Conservation (phyloP, 53 echinoderm and acorn worm species). For the Echinometra lucunter region DNA sequence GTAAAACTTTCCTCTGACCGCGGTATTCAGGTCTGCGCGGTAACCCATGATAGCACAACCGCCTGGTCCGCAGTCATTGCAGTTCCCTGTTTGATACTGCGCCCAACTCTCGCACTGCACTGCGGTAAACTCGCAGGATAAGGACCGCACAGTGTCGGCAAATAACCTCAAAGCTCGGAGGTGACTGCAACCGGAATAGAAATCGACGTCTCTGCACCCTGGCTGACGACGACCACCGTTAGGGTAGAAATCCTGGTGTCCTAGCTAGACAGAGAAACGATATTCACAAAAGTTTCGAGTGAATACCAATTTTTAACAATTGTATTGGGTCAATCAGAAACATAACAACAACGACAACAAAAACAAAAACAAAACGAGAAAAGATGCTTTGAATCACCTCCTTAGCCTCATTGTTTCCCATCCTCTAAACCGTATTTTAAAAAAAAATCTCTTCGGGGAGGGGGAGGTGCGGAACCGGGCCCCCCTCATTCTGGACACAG, state of each 20-base stretch:
- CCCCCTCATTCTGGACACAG: too few species aligned
- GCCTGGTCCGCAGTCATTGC: conserved; percentile 44
- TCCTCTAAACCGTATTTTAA: too few species aligned
- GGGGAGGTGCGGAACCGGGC: too few species aligned
- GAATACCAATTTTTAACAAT: too few species aligned
- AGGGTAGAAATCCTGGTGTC: conserved; percentile 81
- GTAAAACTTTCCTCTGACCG: conserved; percentile 70
- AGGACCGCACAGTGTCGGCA: conserved; percentile 68
- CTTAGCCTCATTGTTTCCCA: too few species aligned
- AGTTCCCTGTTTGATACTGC: conserved; percentile 43
- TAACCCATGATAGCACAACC: conserved; percentile 80
- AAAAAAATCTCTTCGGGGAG: too few species aligned
- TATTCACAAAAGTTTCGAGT: too few species aligned
- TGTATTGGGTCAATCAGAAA: too few species aligned
- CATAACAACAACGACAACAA: too few species aligned
- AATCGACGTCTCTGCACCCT: conserved; percentile 61
- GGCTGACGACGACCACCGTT: conserved; percentile 72
- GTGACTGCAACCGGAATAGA: conserved; percentile 69
- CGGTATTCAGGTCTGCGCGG: conserved; percentile 61
- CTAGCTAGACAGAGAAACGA: conserved; percentile 67
- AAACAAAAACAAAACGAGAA: too few species aligned
- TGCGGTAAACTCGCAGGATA: conserved; percentile 63
- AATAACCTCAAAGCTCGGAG: conserved; percentile 58
- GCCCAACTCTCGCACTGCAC: conserved; percentile 73
- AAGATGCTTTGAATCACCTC: too few species aligned